Base-by-base conservation (phyloP, 1,140 invertebrate species). In the Cydia fagiglandana region DNA sequence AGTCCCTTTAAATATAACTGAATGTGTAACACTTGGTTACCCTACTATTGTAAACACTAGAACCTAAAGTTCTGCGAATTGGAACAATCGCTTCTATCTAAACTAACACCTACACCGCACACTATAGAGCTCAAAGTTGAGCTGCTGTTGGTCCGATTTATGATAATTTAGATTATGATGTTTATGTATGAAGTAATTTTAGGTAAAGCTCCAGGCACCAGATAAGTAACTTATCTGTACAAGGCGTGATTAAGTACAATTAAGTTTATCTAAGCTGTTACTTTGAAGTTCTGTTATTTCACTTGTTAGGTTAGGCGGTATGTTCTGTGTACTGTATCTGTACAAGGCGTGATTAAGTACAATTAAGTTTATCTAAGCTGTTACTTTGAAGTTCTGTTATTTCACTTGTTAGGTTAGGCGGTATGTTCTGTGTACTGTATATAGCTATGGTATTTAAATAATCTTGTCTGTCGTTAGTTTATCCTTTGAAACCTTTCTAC, bases 141-240 rank as follows among this genome's bases (percentile, higher is more conserved):
- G 34, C 66, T 38, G 7, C n/a, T 41, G 15, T 45, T 10, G 20
- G 17, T 7, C 20, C 56, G 56, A 61, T 61, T 74, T 28, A 17
- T 74, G 73, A 56, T 61, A 68, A 75, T 68, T 34, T 45, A 66
- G 64, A 75, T 75, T 66, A 75, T 75, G 74, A 75, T 68, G 74
- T 75, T 68, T 68, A 61, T 61, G 64, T 70, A 70, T 70, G 66
- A 17, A 70, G 66, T 70, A 38, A 70, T 70, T 70, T 70, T 70
- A 70, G 66, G 66, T 68, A 68, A 68, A 38, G 66, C 66, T 70
- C 66, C 34, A 70, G 30, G 28, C n/a, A 38, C 30, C 66, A 70
- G 66, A 70, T 70, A 38, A 61, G 56, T 61, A 24, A 70, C 64
- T 68, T 68, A 38, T 70, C 66, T 70, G 34, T 70, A 70, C 28